Conservation (phyloP, 2,888 invertebrate species). For the Acleris emargana region DNA sequence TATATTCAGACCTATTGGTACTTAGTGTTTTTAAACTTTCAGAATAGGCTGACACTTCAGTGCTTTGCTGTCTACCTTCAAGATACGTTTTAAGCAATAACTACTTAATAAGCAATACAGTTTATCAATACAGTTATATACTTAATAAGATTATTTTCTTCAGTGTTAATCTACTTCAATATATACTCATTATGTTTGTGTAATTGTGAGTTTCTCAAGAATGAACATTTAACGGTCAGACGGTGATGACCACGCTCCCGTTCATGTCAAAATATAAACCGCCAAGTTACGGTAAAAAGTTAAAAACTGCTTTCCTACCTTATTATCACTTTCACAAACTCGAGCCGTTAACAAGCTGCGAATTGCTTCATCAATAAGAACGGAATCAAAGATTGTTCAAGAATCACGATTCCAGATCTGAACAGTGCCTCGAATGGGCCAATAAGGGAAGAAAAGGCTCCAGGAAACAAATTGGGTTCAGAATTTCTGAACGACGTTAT, state of each 20-base stretch:
- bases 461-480: conserved; percentile 9
- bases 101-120: no score
- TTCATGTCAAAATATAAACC: conserved; percentile 21
- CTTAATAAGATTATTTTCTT: neutral
- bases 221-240: no score
- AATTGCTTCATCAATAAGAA: conserved; percentile 50
- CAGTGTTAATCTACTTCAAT: neutral
- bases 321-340: conserved; percentile 30
- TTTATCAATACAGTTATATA: no score
- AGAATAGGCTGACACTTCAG: no score
- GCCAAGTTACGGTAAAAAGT: conserved; percentile 25
- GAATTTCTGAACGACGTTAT: neutral
- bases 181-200: no score
- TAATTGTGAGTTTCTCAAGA: no score
- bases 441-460: conserved; percentile 1
- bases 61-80: no score
- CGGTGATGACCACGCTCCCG: neutral
- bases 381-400: conserved; percentile 40
- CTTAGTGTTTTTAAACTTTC: no score
- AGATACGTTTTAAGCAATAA: no score
- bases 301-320: conserved; percentile 18
- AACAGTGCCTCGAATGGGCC: neutral
- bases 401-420: conserved; percentile 41
- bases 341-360: conserved; percentile 56
- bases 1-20: no score